A percentile compares a stretch with the other conserved stretches of the same genome.
These are phyloP conservation scores for Shinisaurus crocodilurus DNA, from an alignment of 2,113 vertebrate species.

Conservation along the genomic window DNA sequence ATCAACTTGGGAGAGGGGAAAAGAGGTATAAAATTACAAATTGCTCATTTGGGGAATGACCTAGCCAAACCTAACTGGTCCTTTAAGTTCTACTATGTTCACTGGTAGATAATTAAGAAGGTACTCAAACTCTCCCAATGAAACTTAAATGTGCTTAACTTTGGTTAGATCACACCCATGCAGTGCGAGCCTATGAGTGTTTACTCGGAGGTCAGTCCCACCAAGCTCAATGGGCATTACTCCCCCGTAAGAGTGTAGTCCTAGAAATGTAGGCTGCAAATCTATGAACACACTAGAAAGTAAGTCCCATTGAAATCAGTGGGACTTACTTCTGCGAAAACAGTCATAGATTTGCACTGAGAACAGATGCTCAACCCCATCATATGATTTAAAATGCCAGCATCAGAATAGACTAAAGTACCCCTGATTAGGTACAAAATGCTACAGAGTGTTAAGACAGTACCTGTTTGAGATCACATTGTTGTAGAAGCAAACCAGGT, in stretches of 20 bases:
- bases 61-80: not conserved
- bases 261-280: not conserved
- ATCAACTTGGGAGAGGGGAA: not conserved
- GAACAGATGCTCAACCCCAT: not conserved
- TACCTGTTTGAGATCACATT: conserved; percentile 74
- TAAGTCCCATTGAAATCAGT: too few relatives aligned
- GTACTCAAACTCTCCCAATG: not conserved
- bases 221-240: not conserved
- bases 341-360: not conserved
- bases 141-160: not conserved
- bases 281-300: too few relatives aligned
- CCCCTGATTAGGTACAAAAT: not conserved
- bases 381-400: not conserved
- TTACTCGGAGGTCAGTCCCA: not conserved
- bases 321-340: not conserved
- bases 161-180: not conserved
- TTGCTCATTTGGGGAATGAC: not conserved
- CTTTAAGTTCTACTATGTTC: not conserved
- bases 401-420: not conserved
- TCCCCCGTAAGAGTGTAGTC: not conserved
- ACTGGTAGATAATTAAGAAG: not conserved
- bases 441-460: not conserved
- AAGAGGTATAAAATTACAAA: not conserved
- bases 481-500: conserved; percentile 76
- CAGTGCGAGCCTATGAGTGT: not conserved